A percentile compares a stretch with the other conserved stretches of the same genome.
Evolutionary conservation across 2,888 invertebrate species (phyloP).

Genomic region (Heterodera filipjevi): DNA sequence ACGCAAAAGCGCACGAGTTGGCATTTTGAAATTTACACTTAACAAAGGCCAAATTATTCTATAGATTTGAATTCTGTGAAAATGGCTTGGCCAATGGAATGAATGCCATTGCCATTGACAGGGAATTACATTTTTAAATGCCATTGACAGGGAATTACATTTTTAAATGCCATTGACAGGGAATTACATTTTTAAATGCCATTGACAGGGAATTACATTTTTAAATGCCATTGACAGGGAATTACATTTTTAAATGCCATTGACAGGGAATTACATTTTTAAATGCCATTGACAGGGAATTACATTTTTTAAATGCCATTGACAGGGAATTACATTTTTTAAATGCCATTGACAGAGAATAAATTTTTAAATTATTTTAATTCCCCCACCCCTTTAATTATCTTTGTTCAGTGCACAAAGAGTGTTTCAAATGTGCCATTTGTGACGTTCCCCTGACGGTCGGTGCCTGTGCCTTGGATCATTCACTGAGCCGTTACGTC

Average conservation of each 20-base stretch:
- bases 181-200: too few species aligned
- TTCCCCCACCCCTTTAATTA: neutral
- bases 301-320: too few species aligned
- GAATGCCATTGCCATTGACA: too few species aligned
- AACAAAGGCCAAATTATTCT: neutral
- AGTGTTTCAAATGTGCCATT: conserved; percentile 37
- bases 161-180: too few species aligned
- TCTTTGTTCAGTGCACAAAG: conserved; percentile 36
- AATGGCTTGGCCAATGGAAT: too few species aligned
- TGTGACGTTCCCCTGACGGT: conserved; percentile 29
- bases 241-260: too few species aligned
- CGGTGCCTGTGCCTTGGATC: conserved; percentile 31
- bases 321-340: neutral
- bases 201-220: neutral
- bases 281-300: too few species aligned
- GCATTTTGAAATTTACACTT: neutral
- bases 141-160: neutral
- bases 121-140: neutral
- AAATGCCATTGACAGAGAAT: neutral
- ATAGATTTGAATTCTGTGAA: neutral
- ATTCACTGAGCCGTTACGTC: conserved; percentile 27
- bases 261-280: neutral
- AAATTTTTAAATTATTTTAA: neutral
- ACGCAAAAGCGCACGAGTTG: conserved; percentile 12
- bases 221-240: too few species aligned